A percentile compares a stretch with the other conserved stretches of the same genome.
These are phyloP conservation scores for Himalopsyche tibetana DNA, from an alignment of 2,888 invertebrate genomes.

Conservation along the genomic window DNA sequence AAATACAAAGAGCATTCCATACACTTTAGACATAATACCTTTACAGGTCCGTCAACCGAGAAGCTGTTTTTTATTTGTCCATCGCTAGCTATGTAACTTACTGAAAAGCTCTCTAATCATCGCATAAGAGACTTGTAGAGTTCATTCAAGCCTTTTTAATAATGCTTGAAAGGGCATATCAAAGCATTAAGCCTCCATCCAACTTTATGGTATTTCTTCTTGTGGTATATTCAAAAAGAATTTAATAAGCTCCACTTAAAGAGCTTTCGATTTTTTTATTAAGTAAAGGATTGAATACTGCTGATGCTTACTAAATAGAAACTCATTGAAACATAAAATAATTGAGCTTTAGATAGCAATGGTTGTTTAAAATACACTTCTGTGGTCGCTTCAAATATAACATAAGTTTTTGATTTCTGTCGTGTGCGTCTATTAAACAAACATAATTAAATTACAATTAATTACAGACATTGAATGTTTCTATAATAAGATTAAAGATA, in stretches of 20 bases:
- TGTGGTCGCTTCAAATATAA: too few species aligned
- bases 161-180: slow-evolving; percentile 45
- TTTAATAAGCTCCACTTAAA: slow-evolving; percentile 35
- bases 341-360: background rate
- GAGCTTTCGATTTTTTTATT: background rate
- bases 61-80: slow-evolving; percentile 46
- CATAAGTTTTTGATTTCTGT: too few species aligned
- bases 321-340: slow-evolving; percentile 12
- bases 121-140: slow-evolving; percentile 48
- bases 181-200: slow-evolving; percentile 28
- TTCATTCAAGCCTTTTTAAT: slow-evolving; percentile 52
- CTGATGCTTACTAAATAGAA: slow-evolving; percentile 8
- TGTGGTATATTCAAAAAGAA: slow-evolving; percentile 26
- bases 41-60: slow-evolving; percentile 35
- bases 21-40: slow-evolving; percentile 46
- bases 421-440: too few species aligned
- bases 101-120: slow-evolving; percentile 54
- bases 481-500: too few species aligned
- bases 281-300: slow-evolving; percentile 11
- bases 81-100: slow-evolving; percentile 13
- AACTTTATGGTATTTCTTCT: slow-evolving; percentile 13
- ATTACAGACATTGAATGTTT: too few species aligned
- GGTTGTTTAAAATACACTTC: too few species aligned
- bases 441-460: too few species aligned
- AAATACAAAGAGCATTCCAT: slow-evolving; percentile 57